Percentiles rank a stretch among this genome's conserved stretches.
Conservation (phyloP, 2,888 invertebrate genomes). For the Crossocerus cetratus region DNA sequence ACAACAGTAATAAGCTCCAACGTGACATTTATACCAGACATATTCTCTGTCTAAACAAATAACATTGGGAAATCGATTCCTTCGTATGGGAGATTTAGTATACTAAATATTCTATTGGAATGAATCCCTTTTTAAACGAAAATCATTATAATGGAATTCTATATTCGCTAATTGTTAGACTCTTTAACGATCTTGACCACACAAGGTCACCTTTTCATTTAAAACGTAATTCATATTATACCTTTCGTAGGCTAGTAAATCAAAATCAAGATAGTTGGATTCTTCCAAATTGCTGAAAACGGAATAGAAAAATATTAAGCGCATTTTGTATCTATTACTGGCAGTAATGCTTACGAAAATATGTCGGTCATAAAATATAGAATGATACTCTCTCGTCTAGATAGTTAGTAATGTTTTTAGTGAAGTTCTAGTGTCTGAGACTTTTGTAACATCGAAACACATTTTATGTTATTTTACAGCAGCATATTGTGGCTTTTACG, state of each 20-base stretch:
- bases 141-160: neutral
- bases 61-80: neutral
- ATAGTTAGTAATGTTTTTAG: conserved; percentile 33
- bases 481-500: neutral
- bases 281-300: conserved; percentile 47
- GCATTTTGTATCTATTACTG: conserved; percentile 52
- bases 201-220: conserved; percentile 1
- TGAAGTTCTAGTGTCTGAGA: conserved; percentile 60
- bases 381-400: conserved; percentile 40
- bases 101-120: conserved; percentile 22
- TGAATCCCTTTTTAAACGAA: neutral
- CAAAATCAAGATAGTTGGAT: conserved; percentile 30
- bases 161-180: neutral
- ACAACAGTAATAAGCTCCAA: conserved; percentile 19
- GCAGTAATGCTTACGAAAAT: conserved; percentile 63
- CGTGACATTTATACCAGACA: conserved; percentile 36
- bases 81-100: no score
- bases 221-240: conserved; percentile 16
- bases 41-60: conserved; percentile 24
- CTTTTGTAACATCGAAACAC: conserved; percentile 58
- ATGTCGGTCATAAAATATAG: conserved; percentile 59
- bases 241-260: conserved; percentile 37
- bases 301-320: conserved; percentile 69
- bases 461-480: conserved; percentile 26
- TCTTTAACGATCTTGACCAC: neutral